Conservation (phyloP, 2,797 vertebrate species). For the Octomys mimax region DNA sequence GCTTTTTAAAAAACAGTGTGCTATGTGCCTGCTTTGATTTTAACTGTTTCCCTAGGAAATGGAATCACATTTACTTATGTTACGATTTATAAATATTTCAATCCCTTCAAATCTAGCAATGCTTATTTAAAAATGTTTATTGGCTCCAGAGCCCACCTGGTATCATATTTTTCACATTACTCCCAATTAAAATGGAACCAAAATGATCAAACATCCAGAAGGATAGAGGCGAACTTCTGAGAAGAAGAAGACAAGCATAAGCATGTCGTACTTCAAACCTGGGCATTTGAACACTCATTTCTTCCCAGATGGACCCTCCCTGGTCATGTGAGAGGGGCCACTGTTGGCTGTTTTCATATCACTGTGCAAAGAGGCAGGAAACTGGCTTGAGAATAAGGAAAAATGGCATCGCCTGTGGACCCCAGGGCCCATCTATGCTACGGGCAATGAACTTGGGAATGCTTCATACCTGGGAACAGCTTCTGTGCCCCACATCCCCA, state of each 20-base stretch:
- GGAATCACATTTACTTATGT: slow-evolving; percentile 9
- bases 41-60: slow-evolving; percentile 27
- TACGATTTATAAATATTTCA: slow-evolving; percentile 57
- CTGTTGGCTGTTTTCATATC: not conserved
- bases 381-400: not conserved
- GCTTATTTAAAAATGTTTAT: slow-evolving; percentile 25
- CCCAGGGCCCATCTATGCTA: not conserved
- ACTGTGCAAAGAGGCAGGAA: not conserved
- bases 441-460: not conserved
- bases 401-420: not conserved
- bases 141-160: not conserved
- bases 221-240: not conserved
- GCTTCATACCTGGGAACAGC: not conserved
- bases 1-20: slow-evolving; percentile 50
- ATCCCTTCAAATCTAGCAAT: slow-evolving; percentile 34
- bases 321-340: too few species aligned
- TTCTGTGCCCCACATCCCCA: not conserved
- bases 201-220: not conserved
- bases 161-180: not conserved
- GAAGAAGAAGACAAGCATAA: slow-evolving; percentile 2
- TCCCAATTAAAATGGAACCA: not conserved
- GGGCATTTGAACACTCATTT: not conserved
- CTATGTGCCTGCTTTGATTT: slow-evolving; percentile 60
- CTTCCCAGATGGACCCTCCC: not conserved
- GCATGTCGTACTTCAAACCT: not conserved